These are phyloP conservation scores for Horisme vitalbata DNA, from an alignment of 2,888 invertebrate genomes.

Conservation along the genomic window DNA sequence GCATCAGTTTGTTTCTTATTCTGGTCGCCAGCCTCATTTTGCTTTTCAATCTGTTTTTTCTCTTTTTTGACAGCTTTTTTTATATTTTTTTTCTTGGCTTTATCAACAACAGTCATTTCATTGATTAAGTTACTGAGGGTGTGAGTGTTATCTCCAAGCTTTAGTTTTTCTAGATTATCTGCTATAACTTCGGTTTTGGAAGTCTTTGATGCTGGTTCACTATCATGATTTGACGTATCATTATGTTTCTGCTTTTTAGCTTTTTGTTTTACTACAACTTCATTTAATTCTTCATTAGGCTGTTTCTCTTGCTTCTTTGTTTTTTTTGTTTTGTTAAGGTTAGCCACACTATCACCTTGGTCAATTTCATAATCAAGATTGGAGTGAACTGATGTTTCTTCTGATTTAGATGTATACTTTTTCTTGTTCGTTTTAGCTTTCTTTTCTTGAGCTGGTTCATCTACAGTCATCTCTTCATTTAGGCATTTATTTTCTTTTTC, in stretches of 20 bases:
- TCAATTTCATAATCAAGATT: neutral
- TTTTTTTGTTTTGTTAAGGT: slow-evolving; percentile 34
- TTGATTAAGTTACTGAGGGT: slow-evolving; percentile 63
- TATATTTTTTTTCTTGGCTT: slow-evolving; percentile 54
- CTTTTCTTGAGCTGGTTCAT: slow-evolving; percentile 20
- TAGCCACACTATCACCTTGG: neutral
- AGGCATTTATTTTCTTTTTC: slow-evolving; percentile 46
- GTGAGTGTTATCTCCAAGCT: slow-evolving; percentile 68
- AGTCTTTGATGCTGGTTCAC: slow-evolving; percentile 50
- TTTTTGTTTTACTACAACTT: slow-evolving; percentile 38
- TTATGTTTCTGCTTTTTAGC: slow-evolving; percentile 55
- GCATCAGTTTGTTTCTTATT: neutral
- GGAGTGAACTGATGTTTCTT: slow-evolving; percentile 18
- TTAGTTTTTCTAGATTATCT: slow-evolving; percentile 61
- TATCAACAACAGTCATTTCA: slow-evolving; percentile 70
- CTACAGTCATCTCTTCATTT: slow-evolving; percentile 29
- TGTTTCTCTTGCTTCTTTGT: slow-evolving; percentile 44
- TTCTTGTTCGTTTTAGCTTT: slow-evolving; percentile 23
- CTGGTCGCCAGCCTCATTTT: neutral
- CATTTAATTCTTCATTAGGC: slow-evolving; percentile 34
- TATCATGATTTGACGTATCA: slow-evolving; percentile 37
- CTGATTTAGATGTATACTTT: slow-evolving; percentile 27
- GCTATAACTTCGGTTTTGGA: slow-evolving; percentile 56
- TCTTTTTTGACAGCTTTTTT: slow-evolving; percentile 50
- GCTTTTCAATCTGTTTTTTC: slow-evolving; percentile 27